Percentiles rank a stretch among this genome's conserved stretches.
Evolutionary conservation across 2,797 vertebrate genomes (phyloP).

Genomic region (Myiotriccus ornatus): DNA sequence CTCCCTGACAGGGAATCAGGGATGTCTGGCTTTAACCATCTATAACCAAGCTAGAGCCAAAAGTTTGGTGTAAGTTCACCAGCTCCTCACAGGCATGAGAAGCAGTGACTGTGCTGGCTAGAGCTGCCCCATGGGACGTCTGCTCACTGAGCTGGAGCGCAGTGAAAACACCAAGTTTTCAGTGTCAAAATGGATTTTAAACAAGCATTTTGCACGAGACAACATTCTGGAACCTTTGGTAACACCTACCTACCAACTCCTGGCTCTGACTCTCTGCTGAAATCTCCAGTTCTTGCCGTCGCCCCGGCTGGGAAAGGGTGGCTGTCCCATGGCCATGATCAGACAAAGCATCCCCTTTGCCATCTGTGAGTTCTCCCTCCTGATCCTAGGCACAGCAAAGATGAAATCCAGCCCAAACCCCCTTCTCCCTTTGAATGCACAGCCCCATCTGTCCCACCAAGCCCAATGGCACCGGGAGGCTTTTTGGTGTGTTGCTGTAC

Average conservation of each 20-base stretch:
- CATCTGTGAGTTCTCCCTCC: neutral
- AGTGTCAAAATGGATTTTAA: neutral
- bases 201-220: neutral
- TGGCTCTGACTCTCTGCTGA: fast-evolving
- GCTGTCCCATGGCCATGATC: neutral
- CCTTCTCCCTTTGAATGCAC: neutral
- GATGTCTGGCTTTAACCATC: neutral
- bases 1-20: neutral
- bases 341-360: neutral
- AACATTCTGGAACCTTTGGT: neutral
- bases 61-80: neutral
- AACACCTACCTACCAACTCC: neutral
- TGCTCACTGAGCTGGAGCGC: neutral
- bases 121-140: neutral
- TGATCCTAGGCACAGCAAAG: slow-evolving; percentile 15
- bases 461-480: fast-evolving
- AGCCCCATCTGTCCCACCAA: neutral
- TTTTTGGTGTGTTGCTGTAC: fast-evolving
- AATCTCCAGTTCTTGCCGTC: fast-evolving
- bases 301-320: fast-evolving
- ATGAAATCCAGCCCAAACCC: neutral
- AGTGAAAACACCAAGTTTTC: neutral
- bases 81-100: neutral
- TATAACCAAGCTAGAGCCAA: neutral
- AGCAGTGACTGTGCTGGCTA: neutral